These are phyloP conservation scores for Sphenodon punctatus DNA, from an alignment of 2,797 vertebrate genomes.

Conservation along the genomic window DNA sequence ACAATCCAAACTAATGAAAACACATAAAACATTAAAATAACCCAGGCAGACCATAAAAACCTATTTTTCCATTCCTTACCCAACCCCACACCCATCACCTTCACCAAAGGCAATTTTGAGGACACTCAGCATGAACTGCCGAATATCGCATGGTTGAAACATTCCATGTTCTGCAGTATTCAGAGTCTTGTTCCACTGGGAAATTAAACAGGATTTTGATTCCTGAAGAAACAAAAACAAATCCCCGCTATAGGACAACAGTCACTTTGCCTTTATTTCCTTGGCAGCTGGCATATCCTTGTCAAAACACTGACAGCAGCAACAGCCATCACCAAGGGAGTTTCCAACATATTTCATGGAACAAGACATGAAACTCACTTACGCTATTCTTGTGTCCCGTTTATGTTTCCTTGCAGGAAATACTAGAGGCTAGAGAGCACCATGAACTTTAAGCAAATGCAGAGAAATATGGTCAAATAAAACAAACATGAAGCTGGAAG, in stretches of 20 bases:
- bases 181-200: neutral
- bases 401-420: neutral
- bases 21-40: too few relatives aligned
- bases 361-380: neutral
- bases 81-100: too few relatives aligned
- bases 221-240: fast-evolving
- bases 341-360: neutral
- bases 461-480: too few relatives aligned
- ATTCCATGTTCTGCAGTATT: neutral
- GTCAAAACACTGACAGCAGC: neutral
- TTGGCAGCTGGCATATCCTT: neutral
- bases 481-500: too few relatives aligned
- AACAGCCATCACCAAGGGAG: neutral
- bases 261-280: neutral
- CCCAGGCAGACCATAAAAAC: too few relatives aligned
- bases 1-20: too few relatives aligned
- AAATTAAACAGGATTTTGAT: neutral
- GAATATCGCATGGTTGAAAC: too few relatives aligned
- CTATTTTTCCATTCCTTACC: too few relatives aligned
- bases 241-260: neutral
- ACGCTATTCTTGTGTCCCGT: neutral
- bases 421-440: neutral
- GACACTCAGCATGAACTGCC: too few relatives aligned
- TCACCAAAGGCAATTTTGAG: too few relatives aligned
- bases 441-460: too few relatives aligned